Evolutionary conservation across 2,797 vertebrate genomes (phyloP), one percentile per base, ranked within the genome.

Genomic region (Prunella strophiata): DNA sequence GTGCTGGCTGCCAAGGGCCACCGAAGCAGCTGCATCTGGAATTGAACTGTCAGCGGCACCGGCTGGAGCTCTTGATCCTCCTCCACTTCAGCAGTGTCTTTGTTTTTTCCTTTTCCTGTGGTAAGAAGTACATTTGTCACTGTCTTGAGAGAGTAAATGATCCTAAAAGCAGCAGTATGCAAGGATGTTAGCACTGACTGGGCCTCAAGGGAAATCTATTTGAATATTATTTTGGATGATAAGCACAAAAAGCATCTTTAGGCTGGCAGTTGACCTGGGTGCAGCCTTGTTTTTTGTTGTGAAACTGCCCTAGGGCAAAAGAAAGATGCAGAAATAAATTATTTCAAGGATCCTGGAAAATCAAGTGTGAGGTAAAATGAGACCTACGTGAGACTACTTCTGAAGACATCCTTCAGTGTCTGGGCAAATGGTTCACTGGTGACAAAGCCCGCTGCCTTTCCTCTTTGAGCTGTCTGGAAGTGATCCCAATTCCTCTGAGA

Each of bases 1-100:
- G 95, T 89, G 36, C 92, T 63, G 21, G 93, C 68, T n/a, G 85
- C 54, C 15, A 23, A 57, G 50, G 68, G 82, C 98, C 98, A 98
- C 67, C 98, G 98, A 59, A 94, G 78, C 55, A 99, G 95, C 88
- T 98, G 97, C 86, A 99, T 71, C 26, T 97, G 98, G 57, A 99
- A 91, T 30, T 98, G 98, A 89, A 99, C 97, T 0, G 97, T 98
- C 89, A 98, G 88, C 0, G 98, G 97, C 59, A 97, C 94, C 0
- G 59, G 93, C 25, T 65, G 96, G 72, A 68, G 47, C 29, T 54
- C 59, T 26, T n/a, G 62, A 15, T 25, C 17, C 5, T 92, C 85
- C 4, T 91, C 93, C 15, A 4, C 17, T 59, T 88, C 87, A 8
- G 11, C 5, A 27, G 77, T n/a, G 32, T 76, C 43, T 81, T 65